These are phyloP conservation scores for Bhutanitis thaidina DNA, from an alignment of 2,888 invertebrate species.

Conservation along the genomic window DNA sequence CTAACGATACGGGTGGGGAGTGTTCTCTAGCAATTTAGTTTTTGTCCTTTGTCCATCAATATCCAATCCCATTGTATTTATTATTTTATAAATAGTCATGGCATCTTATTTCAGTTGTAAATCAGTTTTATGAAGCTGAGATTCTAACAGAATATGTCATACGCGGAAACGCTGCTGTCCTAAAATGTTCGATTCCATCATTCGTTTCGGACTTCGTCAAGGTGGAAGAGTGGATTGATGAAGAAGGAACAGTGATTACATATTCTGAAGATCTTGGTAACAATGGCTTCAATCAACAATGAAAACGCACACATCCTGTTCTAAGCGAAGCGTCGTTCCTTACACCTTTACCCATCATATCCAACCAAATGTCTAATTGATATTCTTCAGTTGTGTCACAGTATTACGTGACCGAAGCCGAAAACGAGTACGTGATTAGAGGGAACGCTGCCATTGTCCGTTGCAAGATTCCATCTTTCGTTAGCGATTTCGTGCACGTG, in stretches of 20 bases:
- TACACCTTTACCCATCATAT: slow-evolving; percentile 47
- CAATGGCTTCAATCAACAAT: slow-evolving; percentile 48
- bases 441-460: slow-evolving; percentile 95
- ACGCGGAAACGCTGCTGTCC: slow-evolving; percentile 91
- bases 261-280: slow-evolving; percentile 87
- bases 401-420: slow-evolving; percentile 93
- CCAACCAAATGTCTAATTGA: slow-evolving; percentile 52
- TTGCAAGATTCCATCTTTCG: slow-evolving; percentile 96
- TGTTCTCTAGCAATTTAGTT: slow-evolving; percentile 11
- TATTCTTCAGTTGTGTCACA: slow-evolving; percentile 90
- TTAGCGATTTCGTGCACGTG: slow-evolving; percentile 93
- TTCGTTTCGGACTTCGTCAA: slow-evolving; percentile 95
- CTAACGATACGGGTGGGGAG: slow-evolving; percentile 86
- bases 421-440: slow-evolving; percentile 95
- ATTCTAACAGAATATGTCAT: slow-evolving; percentile 94
- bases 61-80: slow-evolving; percentile 4
- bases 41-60: slow-evolving; percentile 13
- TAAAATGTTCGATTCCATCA: slow-evolving; percentile 94
- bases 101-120: slow-evolving; percentile 76
- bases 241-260: slow-evolving; percentile 83
- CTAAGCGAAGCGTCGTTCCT: slow-evolving; percentile 40
- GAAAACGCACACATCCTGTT: slow-evolving; percentile 41
- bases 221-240: slow-evolving; percentile 90
- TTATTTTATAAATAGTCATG: slow-evolving; percentile 2
- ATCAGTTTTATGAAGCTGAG: slow-evolving; percentile 94